A percentile compares a stretch with the other conserved stretches of the same genome.
phyloP scores from a whole-genome alignment of 1,140 invertebrate species.

The Platyura marginata region DNA sequence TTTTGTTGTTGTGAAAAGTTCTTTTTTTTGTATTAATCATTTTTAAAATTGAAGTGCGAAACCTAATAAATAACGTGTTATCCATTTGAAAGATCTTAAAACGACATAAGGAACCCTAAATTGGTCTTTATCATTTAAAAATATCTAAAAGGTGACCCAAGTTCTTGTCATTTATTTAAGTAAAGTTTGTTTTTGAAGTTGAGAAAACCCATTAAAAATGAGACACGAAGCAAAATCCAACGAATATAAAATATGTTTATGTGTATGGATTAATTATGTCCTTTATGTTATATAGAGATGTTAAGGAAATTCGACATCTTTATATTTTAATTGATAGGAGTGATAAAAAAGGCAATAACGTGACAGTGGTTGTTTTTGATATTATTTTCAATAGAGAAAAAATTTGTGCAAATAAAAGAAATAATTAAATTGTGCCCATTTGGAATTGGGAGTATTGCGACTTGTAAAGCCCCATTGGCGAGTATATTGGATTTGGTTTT shows the following conservation, averaged over 20 bases:
- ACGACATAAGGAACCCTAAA: neutral
- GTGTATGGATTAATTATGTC: too few species aligned
- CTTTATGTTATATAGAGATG: too few species aligned
- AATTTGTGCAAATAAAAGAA: neutral
- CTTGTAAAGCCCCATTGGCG: conserved; percentile 15
- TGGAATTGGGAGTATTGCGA: neutral
- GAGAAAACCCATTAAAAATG: too few species aligned
- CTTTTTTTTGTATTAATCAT: too few species aligned
- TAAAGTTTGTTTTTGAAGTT: neutral
- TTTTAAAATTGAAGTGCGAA: neutral
- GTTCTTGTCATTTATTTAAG: neutral
- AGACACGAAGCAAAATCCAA: too few species aligned
- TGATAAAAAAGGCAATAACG: neutral
- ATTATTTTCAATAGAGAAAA: neutral
- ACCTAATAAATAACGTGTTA: neutral
- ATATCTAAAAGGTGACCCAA: neutral
- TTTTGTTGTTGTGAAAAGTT: too few species aligned
- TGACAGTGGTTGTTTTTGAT: neutral
- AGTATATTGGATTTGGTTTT: conserved; percentile 22
- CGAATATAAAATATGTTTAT: too few species aligned
- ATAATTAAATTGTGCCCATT: neutral
- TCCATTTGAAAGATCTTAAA: neutral
- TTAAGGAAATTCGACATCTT: too few species aligned
- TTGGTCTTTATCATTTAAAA: neutral
- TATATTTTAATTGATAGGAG: neutral